phyloP scores from a whole-genome alignment of 2,797 vertebrate species.

The Rhadinocentrus ornatus region DNA sequence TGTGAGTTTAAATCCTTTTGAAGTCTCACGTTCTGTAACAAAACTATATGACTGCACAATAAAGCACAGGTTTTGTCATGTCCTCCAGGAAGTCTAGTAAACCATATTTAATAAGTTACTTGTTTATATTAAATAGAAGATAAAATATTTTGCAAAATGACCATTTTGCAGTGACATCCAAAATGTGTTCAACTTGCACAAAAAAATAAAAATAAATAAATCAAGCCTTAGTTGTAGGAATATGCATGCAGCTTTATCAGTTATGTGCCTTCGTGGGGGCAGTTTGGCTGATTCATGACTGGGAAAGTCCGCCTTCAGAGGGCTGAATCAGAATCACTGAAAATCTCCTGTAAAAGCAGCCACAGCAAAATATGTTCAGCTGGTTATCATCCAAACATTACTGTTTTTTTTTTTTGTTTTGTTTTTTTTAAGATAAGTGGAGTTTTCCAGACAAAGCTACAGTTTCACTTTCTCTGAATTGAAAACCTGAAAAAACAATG shows the following conservation, averaged over 20 bases:
- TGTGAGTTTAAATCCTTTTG: too few species aligned
- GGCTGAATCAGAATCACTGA: slow-evolving; percentile 31
- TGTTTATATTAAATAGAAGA: not conserved
- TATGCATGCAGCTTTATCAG: not conserved
- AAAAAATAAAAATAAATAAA: not conserved
- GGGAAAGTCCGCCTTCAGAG: slow-evolving; percentile 39
- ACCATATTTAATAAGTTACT: too few species aligned
- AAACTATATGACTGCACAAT: too few species aligned
- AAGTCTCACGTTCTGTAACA: too few species aligned
- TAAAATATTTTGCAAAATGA: not conserved
- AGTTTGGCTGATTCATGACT: slow-evolving; percentile 35
- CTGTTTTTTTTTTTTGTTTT: not conserved
- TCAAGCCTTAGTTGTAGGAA: not conserved
- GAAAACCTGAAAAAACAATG: too few species aligned
- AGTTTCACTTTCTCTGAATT: not conserved
- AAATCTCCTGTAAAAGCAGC: slow-evolving; percentile 2
- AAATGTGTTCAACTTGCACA: not conserved
- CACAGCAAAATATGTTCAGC: not conserved
- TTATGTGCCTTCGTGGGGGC: slow-evolving; percentile 1
- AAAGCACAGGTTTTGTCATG: too few species aligned
- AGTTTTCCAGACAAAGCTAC: not conserved
- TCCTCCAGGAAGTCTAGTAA: too few species aligned
- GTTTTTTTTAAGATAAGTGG: not conserved
- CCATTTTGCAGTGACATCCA: not conserved
- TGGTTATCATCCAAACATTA: slow-evolving; percentile 11